Evolutionary conservation across 2,797 vertebrate genomes (phyloP).

Genomic region (Toxotes lorentzi): DNA sequence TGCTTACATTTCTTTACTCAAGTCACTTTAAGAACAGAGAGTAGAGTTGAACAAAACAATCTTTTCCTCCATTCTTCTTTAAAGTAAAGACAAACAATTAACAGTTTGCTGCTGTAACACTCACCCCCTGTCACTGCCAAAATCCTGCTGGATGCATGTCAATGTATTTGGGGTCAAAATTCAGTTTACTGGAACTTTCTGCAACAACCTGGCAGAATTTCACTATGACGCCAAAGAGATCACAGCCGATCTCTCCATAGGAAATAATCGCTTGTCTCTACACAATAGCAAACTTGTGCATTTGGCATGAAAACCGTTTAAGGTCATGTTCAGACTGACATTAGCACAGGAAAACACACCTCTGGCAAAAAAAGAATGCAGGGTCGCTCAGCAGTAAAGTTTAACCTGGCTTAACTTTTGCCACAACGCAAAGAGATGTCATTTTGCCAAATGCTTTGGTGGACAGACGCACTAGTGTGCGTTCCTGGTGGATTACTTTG

Average conservation of each 20-base stretch:
- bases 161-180: not conserved
- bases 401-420: no score
- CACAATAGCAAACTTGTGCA: not conserved
- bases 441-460: not conserved
- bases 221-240: not conserved
- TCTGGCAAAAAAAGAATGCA: not conserved
- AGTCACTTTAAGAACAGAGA: not conserved
- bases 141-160: not conserved
- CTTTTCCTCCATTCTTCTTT: not conserved
- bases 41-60: not conserved
- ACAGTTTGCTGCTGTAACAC: not conserved
- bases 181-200: not conserved
- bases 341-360: no score
- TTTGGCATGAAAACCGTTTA: not conserved
- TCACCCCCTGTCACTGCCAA: not conserved
- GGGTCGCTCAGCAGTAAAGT: no score
- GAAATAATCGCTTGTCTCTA: not conserved
- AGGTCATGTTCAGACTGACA: not conserved
- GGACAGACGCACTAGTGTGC: not conserved
- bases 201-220: not conserved
- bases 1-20: not conserved
- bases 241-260: not conserved
- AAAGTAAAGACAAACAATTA: not conserved
- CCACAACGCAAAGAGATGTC: not conserved
- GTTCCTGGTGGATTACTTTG: not conserved